Percentiles rank a stretch among this genome's conserved stretches.
phyloP scores from a whole-genome alignment of 2,888 invertebrate genomes.

The Brachylomia viminalis region DNA sequence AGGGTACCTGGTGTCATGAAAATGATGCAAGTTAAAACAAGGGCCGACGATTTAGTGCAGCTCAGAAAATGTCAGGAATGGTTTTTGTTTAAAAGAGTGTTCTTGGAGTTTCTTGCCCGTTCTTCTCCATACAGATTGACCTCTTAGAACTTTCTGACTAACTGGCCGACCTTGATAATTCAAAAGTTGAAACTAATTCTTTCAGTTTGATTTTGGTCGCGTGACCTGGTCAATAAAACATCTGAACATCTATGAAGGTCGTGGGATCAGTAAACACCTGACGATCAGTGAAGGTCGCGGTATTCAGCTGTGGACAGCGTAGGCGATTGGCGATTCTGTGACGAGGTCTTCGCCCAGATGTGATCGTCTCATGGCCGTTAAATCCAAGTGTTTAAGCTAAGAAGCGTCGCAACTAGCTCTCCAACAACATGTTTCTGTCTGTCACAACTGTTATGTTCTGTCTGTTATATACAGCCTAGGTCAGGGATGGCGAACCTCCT shows the following conservation, averaged over 20 bases:
- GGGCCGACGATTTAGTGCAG: neutral
- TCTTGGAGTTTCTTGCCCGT: neutral
- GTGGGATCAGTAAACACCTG: neutral
- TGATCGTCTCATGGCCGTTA: neutral
- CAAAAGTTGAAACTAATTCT: no score
- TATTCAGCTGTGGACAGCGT: neutral
- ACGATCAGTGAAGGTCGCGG: neutral
- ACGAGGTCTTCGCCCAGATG: neutral
- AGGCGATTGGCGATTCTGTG: neutral
- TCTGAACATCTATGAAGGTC: no score
- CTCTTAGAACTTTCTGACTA: neutral
- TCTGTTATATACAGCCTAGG: neutral
- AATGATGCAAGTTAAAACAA: neutral
- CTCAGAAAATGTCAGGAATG: no score
- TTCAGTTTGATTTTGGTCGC: neutral
- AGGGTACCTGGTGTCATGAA: constrained; percentile 77
- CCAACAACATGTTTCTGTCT: neutral
- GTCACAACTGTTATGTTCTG: no score
- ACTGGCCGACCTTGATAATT: no score
- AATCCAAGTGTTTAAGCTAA: neutral
- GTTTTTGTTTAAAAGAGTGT: neutral
- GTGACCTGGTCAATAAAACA: neutral
- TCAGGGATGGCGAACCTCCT: no score
- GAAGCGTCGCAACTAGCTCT: neutral
- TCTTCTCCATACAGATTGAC: neutral